Evolutionary conservation across 2,888 invertebrate genomes (phyloP).

Genomic region (Amphipyra berbera): DNA sequence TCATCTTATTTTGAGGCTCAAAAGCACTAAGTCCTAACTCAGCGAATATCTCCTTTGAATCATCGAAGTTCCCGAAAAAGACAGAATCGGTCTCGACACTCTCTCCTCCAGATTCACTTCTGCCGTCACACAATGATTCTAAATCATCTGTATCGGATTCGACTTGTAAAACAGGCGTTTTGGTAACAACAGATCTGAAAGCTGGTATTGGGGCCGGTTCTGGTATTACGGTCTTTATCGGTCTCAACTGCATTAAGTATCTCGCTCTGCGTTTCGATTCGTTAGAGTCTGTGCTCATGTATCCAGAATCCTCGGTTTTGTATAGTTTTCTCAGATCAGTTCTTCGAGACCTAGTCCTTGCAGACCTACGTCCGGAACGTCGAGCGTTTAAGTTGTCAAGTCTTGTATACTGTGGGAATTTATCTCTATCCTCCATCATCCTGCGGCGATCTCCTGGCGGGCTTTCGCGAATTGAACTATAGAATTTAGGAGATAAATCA

Average conservation of each 20-base stretch:
- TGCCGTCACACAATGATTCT: conserved; percentile 94
- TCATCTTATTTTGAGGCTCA: conserved; percentile 69
- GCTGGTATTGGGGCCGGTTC: conserved; percentile 67
- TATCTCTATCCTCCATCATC: conserved; percentile 79
- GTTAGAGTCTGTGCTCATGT: conserved; percentile 95
- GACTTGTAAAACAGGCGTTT: conserved; percentile 74
- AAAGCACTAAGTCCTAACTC: conserved; percentile 77
- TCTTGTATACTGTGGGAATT: conserved; percentile 75
- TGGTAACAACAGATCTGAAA: conserved; percentile 64
- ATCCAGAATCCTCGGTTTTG: conserved; percentile 93
- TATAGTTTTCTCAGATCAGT: conserved; percentile 82
- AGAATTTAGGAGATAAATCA: conserved; percentile 74
- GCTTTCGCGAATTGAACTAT: conserved; percentile 69
- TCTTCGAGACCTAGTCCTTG: conserved; percentile 80
- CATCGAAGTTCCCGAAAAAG: conserved; percentile 93
- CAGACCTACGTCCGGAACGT: conserved; percentile 81
- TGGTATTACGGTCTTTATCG: conserved; percentile 68
- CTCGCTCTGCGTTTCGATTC: conserved; percentile 89
- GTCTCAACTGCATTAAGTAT: conserved; percentile 83
- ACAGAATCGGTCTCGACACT: conserved; percentile 96
- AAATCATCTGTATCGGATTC: conserved; percentile 93
- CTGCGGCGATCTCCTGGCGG: conserved; percentile 78
- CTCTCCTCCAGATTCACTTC: conserved; percentile 96
- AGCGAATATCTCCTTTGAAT: conserved; percentile 81
- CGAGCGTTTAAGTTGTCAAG: conserved; percentile 78